Percentiles rank a stretch among this genome's conserved stretches.
Evolutionary conservation across 2,797 vertebrate species (phyloP).

Genomic region (Cyclura pinguis): DNA sequence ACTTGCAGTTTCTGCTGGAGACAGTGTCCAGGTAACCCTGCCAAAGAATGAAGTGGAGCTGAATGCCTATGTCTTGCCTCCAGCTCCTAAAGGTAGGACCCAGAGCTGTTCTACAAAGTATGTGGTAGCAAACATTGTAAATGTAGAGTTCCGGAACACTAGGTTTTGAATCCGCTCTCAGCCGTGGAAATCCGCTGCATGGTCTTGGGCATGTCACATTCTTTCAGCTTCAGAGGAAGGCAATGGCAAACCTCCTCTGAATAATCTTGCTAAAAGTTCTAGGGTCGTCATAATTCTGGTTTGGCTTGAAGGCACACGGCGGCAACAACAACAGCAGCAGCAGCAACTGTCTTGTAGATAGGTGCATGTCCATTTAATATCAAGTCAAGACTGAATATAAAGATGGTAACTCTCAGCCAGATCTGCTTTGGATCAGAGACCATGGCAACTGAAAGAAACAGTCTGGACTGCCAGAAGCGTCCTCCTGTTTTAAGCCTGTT

Average conservation of each 20-base stretch:
- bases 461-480: neutral
- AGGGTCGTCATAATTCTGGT: too few relatives aligned
- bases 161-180: too few relatives aligned
- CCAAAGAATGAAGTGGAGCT: conserved; percentile 91
- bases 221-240: too few relatives aligned
- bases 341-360: conserved; percentile 7
- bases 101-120: neutral
- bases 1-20: conserved; percentile 94
- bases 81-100: conserved; percentile 82
- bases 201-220: too few relatives aligned
- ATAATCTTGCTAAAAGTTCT: too few relatives aligned
- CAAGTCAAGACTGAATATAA: neutral
- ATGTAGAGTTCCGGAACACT: too few relatives aligned
- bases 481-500: neutral
- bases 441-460: neutral
- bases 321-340: neutral
- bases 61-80: conserved; percentile 92
- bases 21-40: conserved; percentile 92
- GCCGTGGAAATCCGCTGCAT: too few relatives aligned
- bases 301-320: too few relatives aligned
- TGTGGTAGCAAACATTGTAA: neutral
- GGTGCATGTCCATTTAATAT: neutral
- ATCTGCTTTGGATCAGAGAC: neutral
- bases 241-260: too few relatives aligned
- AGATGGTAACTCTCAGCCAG: neutral